Conservation (phyloP, 2,113 vertebrate genomes). For the Jacana jacana region DNA sequence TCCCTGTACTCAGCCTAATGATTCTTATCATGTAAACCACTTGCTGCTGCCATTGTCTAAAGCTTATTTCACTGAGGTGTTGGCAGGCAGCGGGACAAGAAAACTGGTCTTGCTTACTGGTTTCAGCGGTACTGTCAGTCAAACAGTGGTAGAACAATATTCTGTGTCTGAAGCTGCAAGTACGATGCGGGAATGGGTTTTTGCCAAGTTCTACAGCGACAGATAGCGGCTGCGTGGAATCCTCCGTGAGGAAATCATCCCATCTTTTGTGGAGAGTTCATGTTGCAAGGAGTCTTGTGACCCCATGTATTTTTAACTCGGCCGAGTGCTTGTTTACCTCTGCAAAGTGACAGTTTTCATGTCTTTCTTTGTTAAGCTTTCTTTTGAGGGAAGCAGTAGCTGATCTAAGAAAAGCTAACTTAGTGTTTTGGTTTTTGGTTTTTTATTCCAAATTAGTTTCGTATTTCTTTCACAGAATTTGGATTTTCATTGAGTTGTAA, state of each 20-base stretch:
- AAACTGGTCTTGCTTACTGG: background rate
- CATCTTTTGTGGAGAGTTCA: background rate
- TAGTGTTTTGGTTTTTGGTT: too few species aligned
- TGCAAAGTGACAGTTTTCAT: background rate
- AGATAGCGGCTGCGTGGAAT: background rate
- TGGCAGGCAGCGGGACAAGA: background rate
- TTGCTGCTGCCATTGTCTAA: background rate
- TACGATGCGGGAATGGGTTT: background rate
- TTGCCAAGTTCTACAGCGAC: background rate
- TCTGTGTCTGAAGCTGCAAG: background rate
- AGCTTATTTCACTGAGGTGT: background rate
- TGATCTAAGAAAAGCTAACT: background rate
- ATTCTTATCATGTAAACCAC: background rate
- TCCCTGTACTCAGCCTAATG: background rate
- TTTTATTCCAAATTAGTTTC: background rate
- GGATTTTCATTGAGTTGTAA: background rate
- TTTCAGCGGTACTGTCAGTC: background rate
- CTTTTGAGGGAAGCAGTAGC: background rate
- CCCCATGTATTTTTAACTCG: slow-evolving; percentile 35
- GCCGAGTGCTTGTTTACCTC: slow-evolving; percentile 16
- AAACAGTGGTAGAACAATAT: background rate
- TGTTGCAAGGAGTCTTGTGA: slow-evolving; percentile 20
- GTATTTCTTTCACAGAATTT: background rate
- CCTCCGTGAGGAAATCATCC: background rate
- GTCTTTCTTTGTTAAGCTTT: background rate